Base-by-base conservation (phyloP, 1,140 invertebrate species). In the Drosophila malerkotliana region DNA sequence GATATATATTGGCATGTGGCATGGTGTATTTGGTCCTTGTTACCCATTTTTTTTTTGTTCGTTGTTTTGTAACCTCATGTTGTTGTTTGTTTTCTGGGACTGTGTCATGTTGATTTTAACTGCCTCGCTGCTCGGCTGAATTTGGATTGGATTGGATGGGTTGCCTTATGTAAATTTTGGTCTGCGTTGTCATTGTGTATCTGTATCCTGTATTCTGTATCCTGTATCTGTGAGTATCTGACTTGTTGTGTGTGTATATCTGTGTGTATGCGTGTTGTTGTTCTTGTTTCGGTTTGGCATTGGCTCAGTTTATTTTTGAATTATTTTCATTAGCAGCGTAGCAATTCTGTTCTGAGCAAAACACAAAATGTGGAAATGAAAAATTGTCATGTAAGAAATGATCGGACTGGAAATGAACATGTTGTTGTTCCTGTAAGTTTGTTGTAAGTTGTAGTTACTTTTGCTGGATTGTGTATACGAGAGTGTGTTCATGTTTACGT, bases 231-330 rank as follows among this genome's bases (percentile, higher is more conserved):
- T 74, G 18, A 47, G 59, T 54, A 34, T 64, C 26, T 34, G 58
- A 53, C 45, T 66, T 41, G n/a, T 45, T 39, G 14, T 61, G 28
- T 64, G 44, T 56, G 44, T 75, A 54, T 75, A 54, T 67, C 49
- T 72, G 53, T 62, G 60, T 75, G 61, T 66, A 54, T 72, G 53
- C 72, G 59, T 39, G 51, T 74, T 75, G 72, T 77, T 77, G 52
- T 77, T 77, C 73, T 77, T 69, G 73, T 77, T 75, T 75, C 72
- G 62, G 73, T 69, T 76, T 75, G 62, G 73, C 73, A 75, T 67
- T 76, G 72, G 55, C 62, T 76, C 55, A 75, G 73, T 76, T 76
- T 76, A 76, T 75, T 68, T 77, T 69, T 49, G 63, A 66, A 76
- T 76, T 76, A 60, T 75, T 76, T 76, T 67, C 49, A 55, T 76